phyloP scores from a whole-genome alignment of 2,797 vertebrate species.

The Knipowitschia caucasica region DNA sequence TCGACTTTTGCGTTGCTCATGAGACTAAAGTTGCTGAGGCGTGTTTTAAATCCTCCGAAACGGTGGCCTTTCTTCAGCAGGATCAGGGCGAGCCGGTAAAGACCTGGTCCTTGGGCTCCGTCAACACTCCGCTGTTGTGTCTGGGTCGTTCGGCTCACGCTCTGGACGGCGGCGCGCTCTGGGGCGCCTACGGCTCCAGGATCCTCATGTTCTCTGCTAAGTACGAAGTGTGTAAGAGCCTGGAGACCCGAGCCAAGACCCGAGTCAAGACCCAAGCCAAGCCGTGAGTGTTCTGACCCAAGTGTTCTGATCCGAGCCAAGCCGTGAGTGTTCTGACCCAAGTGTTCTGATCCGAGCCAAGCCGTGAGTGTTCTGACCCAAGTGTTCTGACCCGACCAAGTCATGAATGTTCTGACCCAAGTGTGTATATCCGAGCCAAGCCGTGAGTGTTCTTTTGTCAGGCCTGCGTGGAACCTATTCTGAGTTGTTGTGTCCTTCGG shows the following conservation, averaged over 20 bases:
- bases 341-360: slow-evolving; percentile 62
- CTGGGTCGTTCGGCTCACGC: slow-evolving; percentile 78
- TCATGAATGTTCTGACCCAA: no score
- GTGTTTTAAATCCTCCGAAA: no score
- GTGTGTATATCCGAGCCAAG: no score
- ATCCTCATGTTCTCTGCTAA: slow-evolving; percentile 82
- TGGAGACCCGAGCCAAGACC: slow-evolving; percentile 89
- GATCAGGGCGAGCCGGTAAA: slow-evolving; percentile 82
- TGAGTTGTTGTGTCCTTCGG: no score
- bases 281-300: no score
- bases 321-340: no score
- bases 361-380: no score
- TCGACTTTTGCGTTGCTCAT: no score
- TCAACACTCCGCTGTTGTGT: slow-evolving; percentile 86
- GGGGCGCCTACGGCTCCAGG: slow-evolving; percentile 89
- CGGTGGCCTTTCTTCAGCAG: slow-evolving; percentile 63
- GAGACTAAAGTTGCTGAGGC: not conserved
- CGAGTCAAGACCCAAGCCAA: slow-evolving; percentile 63
- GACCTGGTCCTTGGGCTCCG: slow-evolving; percentile 76
- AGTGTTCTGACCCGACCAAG: slow-evolving; percentile 59
- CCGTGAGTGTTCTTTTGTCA: no score
- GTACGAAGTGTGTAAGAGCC: slow-evolving; percentile 81
- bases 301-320: slow-evolving; percentile 62
- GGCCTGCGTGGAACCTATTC: no score
- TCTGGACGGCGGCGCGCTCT: slow-evolving; percentile 78